Percentiles rank a stretch among this genome's conserved stretches.
Conservation (phyloP, 2,797 vertebrate genomes). For the Sebastes aleutianus region DNA sequence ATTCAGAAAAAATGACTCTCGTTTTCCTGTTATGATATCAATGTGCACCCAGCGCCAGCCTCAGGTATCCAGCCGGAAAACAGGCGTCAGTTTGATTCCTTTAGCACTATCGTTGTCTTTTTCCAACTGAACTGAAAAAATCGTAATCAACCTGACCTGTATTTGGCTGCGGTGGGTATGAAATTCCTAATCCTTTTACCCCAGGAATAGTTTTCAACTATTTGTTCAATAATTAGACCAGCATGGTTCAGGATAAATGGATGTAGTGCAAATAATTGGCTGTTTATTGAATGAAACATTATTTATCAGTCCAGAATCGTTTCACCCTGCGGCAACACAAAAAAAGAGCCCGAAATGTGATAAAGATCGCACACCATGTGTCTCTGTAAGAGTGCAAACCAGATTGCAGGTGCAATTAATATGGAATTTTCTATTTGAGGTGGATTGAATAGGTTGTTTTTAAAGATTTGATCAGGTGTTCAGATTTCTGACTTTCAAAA, state of each 20-base stretch:
- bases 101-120: not conserved
- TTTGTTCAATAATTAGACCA: not conserved
- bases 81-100: not conserved
- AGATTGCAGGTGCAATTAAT: not conserved
- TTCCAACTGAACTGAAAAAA: not conserved
- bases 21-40: no score
- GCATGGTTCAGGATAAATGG: not conserved
- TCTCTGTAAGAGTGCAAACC: not conserved
- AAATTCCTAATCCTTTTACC: not conserved
- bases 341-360: not conserved
- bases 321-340: not conserved
- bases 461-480: not conserved
- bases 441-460: not conserved
- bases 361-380: not conserved
- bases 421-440: not conserved
- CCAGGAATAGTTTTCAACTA: not conserved
- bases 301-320: not conserved
- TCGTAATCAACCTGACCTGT: not conserved
- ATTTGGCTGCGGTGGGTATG: not conserved
- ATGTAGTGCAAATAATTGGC: not conserved
- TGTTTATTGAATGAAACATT: not conserved
- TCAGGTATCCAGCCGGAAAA: no score
- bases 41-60: no score
- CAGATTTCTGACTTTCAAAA: not conserved
- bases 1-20: no score